Evolutionary conservation across 1,140 invertebrate genomes (phyloP), one percentile per base, ranked within the genome.

Genomic region (Lutraria rhynchaena): DNA sequence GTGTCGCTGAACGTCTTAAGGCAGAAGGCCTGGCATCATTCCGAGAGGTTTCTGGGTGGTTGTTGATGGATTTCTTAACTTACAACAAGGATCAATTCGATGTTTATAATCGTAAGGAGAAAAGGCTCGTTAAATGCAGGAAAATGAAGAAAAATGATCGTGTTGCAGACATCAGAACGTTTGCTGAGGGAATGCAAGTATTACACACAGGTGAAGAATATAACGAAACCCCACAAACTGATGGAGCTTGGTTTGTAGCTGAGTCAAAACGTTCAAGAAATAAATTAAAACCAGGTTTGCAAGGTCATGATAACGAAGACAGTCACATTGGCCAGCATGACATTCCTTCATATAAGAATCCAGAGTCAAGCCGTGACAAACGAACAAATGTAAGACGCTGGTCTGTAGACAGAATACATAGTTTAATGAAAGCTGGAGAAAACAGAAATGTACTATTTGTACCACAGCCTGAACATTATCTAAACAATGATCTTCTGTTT

Each of bases 371-470:
- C 44, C 44, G 11, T 49, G 44, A 7, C 27, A 13, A 13, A 33
- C 13, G 3, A 31, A 33, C 33, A 60, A 5, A 11, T 31, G 57
- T 13, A 60, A 19, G 29, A n/a, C 5, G 3, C 4, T 60, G 57
- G 57, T 60, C 57, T 9, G 5, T 31, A 51, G 35, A 73, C 5
- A 31, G 29, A 35, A 31, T 73, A 31, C 11, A 57, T 15, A 15
- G 9, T 22, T n/a, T 73, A 17, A 37, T 55, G 37, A 4, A 5
- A 37, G 27, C 29, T 49, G 55, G 44, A 17, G 33, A 69, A 57
- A 41, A 27, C 9, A 37, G 17, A 41, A 31, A 67, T 31, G 31
- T 44, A 15, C 27, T 55, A 31, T 80, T 80, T 65, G 35, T 69
- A 27, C 41, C 17, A 27, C 22, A 46, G 2, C 19, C 22, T 44